Evolutionary conservation across 2,113 vertebrate genomes (phyloP).

Genomic region (Ailuropoda melanoleuca): DNA sequence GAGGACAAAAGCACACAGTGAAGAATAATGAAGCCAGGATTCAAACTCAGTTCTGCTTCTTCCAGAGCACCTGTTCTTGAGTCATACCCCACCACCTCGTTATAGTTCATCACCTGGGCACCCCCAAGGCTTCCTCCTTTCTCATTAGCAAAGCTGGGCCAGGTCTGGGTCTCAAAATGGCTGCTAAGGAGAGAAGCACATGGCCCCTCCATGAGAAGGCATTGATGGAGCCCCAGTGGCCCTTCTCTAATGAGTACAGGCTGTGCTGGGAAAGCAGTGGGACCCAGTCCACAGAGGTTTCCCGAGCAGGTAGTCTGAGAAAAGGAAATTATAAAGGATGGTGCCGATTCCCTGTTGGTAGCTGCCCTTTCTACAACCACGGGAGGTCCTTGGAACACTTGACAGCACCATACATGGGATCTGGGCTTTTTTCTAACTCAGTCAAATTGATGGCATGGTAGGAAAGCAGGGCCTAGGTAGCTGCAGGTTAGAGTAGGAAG

Average conservation of each 20-base stretch:
- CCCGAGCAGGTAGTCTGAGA: neutral
- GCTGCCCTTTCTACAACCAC: neutral
- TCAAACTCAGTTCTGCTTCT: neutral
- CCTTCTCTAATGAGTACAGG: neutral
- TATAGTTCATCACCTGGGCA: neutral
- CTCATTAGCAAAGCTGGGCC: neutral
- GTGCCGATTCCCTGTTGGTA: neutral
- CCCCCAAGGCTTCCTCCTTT: neutral
- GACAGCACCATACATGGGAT: neutral
- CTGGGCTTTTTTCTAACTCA: neutral
- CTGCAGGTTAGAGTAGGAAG: neutral
- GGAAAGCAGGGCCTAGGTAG: neutral
- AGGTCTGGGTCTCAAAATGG: neutral
- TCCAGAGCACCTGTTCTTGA: neutral
- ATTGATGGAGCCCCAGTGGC: neutral
- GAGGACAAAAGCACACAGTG: neutral
- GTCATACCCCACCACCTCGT: rapidly evolving
- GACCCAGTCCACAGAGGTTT: neutral
- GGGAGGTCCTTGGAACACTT: neutral
- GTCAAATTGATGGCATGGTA: neutral
- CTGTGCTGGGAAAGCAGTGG: neutral
- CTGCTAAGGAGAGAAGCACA: neutral
- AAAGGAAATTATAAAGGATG: neutral
- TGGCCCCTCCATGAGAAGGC: neutral
- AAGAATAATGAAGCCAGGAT: neutral